phyloP scores from a whole-genome alignment of 2,797 vertebrate species.

The Bryconaethiops microstoma region DNA sequence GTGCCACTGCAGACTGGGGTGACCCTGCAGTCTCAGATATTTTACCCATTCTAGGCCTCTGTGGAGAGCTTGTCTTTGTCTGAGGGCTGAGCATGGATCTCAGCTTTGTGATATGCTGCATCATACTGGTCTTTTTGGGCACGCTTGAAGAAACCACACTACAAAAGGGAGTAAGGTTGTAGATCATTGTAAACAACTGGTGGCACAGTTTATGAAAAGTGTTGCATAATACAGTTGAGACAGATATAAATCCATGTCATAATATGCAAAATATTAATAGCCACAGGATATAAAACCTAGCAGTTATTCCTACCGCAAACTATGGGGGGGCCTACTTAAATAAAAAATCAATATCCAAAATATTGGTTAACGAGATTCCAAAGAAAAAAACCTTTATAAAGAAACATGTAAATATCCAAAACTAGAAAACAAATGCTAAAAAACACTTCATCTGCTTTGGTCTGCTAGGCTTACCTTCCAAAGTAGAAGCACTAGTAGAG shows the following conservation, averaged over 20 bases:
- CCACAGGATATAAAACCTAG: too few relatives aligned
- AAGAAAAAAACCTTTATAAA: neutral
- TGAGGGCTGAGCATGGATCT: constrained; percentile 98
- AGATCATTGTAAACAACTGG: constrained; percentile 67
- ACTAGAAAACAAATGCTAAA: neutral
- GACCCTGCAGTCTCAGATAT: constrained; percentile 64
- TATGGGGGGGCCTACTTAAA: neutral
- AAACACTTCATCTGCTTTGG: neutral
- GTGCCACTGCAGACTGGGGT: constrained; percentile 70
- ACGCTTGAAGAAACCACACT: constrained; percentile 99
- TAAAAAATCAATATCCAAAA: neutral
- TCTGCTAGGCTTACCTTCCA: constrained; percentile 91
- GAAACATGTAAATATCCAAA: neutral
- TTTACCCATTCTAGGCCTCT: constrained; percentile 92
- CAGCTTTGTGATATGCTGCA: constrained; percentile 97
- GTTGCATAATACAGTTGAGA: constrained; percentile 9
- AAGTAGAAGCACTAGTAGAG: constrained; percentile 88
- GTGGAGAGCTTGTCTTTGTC: constrained; percentile 98
- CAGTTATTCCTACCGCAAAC: too few relatives aligned
- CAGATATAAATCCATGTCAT: neutral
- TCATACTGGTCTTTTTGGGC: constrained; percentile 93
- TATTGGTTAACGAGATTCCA: neutral
- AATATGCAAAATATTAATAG: neutral
- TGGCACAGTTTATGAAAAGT: neutral
- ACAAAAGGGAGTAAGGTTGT: constrained; percentile 86